Evolutionary conservation across 2,888 invertebrate genomes (phyloP).

Genomic region (Galerucella pusilla): DNA sequence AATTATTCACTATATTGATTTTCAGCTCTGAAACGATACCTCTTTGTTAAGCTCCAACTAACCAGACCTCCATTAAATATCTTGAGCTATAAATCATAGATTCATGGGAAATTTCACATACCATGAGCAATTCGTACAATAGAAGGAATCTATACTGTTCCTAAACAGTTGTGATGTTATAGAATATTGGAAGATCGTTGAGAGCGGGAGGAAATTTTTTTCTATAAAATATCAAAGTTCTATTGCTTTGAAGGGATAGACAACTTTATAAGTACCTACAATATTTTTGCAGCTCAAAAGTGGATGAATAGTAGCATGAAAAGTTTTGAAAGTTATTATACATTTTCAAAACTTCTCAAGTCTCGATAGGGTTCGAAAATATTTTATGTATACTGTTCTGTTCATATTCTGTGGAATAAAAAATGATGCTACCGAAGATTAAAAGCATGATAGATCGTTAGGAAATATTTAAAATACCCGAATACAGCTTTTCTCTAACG

Average conservation of each 20-base stretch:
- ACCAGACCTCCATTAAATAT: constrained; percentile 6
- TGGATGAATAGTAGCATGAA: no score
- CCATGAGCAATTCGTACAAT: constrained; percentile 35
- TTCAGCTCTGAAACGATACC: background rate
- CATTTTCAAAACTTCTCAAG: background rate
- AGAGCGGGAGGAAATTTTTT: background rate
- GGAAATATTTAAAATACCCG: no score
- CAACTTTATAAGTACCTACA: background rate
- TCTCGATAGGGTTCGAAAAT: background rate
- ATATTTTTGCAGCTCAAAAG: background rate
- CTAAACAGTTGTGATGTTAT: constrained; percentile 4
- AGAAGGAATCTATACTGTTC: constrained; percentile 28
- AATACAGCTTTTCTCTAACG: no score
- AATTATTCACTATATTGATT: constrained; percentile 12
- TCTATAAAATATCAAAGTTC: background rate
- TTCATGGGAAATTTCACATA: constrained; percentile 39
- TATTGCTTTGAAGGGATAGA: background rate
- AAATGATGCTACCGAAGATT: no score
- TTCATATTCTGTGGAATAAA: background rate
- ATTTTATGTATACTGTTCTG: background rate
- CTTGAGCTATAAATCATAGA: constrained; percentile 38
- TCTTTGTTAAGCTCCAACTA: constrained; percentile 8
- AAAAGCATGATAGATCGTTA: no score
- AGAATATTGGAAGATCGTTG: constrained; percentile 7
- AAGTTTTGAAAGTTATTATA: background rate